phyloP scores from a whole-genome alignment of 2,113 vertebrate genomes.

The Cygnus buccinator region DNA sequence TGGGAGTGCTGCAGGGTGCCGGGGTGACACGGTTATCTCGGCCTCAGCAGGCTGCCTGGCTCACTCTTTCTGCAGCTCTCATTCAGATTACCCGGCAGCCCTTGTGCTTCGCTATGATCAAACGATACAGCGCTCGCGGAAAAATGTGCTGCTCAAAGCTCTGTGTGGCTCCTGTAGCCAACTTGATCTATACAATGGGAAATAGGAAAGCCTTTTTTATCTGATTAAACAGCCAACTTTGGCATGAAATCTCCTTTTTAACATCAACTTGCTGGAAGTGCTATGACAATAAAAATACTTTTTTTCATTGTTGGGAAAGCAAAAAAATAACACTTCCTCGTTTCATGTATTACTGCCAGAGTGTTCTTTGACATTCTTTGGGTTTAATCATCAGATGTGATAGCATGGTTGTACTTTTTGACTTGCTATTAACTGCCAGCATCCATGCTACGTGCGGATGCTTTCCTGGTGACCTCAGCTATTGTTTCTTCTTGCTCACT shows the following conservation, averaged over 20 bases:
- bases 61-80: slow-evolving; percentile 50
- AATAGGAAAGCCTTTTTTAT: slow-evolving; percentile 64
- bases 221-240: slow-evolving; percentile 61
- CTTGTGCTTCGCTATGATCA: slow-evolving; percentile 58
- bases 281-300: slow-evolving; percentile 61
- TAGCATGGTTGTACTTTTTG: slow-evolving; percentile 24
- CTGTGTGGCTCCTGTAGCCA: slow-evolving; percentile 60
- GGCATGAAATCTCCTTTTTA: slow-evolving; percentile 65
- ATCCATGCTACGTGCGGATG: not conserved
- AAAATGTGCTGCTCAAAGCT: slow-evolving; percentile 66
- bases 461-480: not conserved
- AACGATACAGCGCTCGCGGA: slow-evolving; percentile 40
- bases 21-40: slow-evolving; percentile 13
- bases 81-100: slow-evolving; percentile 65
- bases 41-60: slow-evolving; percentile 55
- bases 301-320: slow-evolving; percentile 34
- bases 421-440: not conserved
- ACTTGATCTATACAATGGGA: slow-evolving; percentile 66
- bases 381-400: slow-evolving; percentile 29
- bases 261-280: slow-evolving; percentile 58
- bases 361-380: not conserved
- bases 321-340: not conserved
- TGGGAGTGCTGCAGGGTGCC: not conserved
- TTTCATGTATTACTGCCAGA: slow-evolving; percentile 16
- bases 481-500: not conserved